Evolutionary conservation across 2,797 vertebrate genomes (phyloP).

Genomic region (Pogonophryne albipinna): DNA sequence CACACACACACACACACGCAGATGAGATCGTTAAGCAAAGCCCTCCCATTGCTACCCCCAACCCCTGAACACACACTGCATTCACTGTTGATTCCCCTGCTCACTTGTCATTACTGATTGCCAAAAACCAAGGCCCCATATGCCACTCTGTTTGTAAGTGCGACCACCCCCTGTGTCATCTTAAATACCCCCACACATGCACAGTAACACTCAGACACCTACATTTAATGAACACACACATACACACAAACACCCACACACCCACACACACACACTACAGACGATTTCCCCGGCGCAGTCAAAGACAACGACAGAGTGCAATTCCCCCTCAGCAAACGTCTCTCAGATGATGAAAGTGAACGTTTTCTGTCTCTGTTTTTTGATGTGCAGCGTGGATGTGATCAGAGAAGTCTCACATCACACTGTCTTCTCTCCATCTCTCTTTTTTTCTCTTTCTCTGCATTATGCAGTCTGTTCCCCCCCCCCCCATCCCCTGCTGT

Average conservation of each 20-base stretch:
- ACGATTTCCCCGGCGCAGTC: constrained; percentile 63
- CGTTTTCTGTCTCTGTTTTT: constrained; percentile 73
- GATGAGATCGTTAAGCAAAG: constrained; percentile 90
- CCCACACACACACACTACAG: constrained; percentile 26
- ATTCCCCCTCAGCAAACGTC: constrained; percentile 72
- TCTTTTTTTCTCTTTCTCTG: constrained; percentile 42
- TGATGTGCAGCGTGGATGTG: constrained; percentile 73
- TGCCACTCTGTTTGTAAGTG: constrained; percentile 87
- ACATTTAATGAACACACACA: constrained; percentile 33
- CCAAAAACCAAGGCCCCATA: constrained; percentile 90
- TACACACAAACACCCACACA: constrained; percentile 15
- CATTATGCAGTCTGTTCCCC: constrained; percentile 68
- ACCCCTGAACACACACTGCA: constrained; percentile 64
- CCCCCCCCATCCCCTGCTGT: constrained; percentile 39
- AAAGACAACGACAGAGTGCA: constrained; percentile 76
- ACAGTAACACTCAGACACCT: constrained; percentile 38
- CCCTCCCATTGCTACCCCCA: constrained; percentile 77
- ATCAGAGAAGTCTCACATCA: constrained; percentile 77
- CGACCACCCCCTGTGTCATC: constrained; percentile 66
- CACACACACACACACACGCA: constrained; percentile 50
- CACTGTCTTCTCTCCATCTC: constrained; percentile 41
- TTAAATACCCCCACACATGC: constrained; percentile 56
- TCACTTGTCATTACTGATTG: constrained; percentile 91
- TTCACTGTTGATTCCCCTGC: constrained; percentile 81
- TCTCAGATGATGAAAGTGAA: constrained; percentile 83